Conservation (phyloP, 2,888 invertebrate genomes). For the Steinernema scapterisci region DNA sequence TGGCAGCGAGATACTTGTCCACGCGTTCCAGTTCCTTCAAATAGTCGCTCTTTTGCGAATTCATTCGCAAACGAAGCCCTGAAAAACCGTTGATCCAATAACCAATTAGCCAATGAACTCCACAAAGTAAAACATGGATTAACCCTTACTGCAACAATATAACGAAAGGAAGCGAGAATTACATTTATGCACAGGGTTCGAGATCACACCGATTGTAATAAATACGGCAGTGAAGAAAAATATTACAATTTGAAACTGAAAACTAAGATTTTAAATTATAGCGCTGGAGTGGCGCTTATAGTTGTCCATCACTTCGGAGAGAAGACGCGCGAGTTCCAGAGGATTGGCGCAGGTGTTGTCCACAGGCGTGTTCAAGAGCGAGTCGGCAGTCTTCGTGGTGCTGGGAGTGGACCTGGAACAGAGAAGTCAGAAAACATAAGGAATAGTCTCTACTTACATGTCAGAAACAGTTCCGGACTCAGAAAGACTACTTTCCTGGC, state of each 20-base stretch:
- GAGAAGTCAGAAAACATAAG: too few relatives aligned
- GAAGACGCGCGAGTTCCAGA: background rate
- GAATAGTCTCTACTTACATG: too few relatives aligned
- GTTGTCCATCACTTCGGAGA: background rate
- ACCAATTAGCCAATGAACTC: too few relatives aligned
- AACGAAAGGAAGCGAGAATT: too few relatives aligned
- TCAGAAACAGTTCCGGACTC: too few relatives aligned
- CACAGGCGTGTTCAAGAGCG: background rate
- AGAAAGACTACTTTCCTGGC: too few relatives aligned
- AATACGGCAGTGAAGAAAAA: background rate
- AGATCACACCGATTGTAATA: constrained; percentile 17
- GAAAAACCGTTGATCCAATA: too few relatives aligned
- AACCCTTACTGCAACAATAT: too few relatives aligned
- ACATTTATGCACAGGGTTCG: background rate
- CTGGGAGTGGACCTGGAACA: too few relatives aligned
- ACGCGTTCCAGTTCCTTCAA: background rate
- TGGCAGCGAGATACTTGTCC: background rate
- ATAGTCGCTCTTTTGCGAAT: too few relatives aligned
- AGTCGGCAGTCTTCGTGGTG: background rate
- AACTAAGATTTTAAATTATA: background rate
- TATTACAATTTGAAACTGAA: background rate
- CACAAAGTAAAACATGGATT: too few relatives aligned
- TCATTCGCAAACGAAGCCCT: too few relatives aligned
- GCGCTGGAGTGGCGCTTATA: background rate
- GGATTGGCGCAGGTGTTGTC: background rate